Evolutionary conservation across 2,888 invertebrate species (phyloP), one percentile per base, ranked within the genome.

Genomic region (Orthosia cruda): DNA sequence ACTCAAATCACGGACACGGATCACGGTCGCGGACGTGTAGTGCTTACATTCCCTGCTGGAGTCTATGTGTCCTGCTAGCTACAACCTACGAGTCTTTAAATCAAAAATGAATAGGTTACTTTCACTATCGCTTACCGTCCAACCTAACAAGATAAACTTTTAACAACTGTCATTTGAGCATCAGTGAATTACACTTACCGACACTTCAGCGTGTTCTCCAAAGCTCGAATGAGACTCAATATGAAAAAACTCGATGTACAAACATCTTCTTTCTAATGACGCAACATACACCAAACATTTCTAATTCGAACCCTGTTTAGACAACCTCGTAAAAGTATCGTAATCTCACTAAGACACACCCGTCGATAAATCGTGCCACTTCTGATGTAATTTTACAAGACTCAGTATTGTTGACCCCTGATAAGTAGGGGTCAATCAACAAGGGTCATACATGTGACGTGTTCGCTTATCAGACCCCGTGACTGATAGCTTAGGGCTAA

Each of bases 371-470:
- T 55, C 47, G 11, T 45, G 11, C 13, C 5, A 45, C 58, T 70
- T n/a, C 77, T 78, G 72, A 77, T 79, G 66, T 62, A 80, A 75
- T 23, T 11, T 26, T 4, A 68, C 52, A 54, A 23, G 32, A 2
- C 47, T 32, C 59, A 61, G 32, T 26, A 40, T 1, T 26, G 54
- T 66, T 70, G 47, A 4, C 32, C 4, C 2, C 16, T 61, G 71
- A 77, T 71, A 66, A 62, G 18, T n/a, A 12, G 4, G 40, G 81
- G 81, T 70, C 65, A 70, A 7, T 40, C 75, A 64, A 47, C 55
- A 26, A 4, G n/a, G 52, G 52, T 69, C 81, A 66, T 40, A 40
- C 40, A 40, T 32, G 70, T 75, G 70, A 70, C 52, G 54, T 58
- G n/a, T 59, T 64, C 18, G 9, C 18, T 20, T 71, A 59, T 55